A percentile compares a stretch with the other conserved stretches of the same genome.
Evolutionary conservation across 2,113 vertebrate species (phyloP).

Genomic region (Chlorocebus sabaeus): DNA sequence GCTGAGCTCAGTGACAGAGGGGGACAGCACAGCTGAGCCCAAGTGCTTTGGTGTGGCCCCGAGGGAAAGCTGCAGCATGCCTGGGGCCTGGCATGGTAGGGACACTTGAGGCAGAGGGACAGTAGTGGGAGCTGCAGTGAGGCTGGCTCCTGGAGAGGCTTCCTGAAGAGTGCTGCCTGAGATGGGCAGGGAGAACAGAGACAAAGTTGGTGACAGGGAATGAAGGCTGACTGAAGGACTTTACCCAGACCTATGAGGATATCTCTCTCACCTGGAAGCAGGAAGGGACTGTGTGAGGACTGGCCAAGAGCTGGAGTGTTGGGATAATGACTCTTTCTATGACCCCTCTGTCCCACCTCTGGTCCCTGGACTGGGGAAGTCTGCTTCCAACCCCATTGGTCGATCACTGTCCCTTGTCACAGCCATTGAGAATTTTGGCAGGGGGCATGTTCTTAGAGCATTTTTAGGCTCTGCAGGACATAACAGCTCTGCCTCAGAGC

Average conservation of each 20-base stretch:
- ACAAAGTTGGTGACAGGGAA: neutral
- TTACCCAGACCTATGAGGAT: neutral
- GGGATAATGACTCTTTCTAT: neutral
- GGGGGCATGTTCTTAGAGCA: neutral
- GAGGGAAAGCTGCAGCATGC: neutral
- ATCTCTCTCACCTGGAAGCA: neutral
- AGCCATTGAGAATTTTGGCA: neutral
- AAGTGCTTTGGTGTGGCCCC: neutral
- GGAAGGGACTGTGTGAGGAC: neutral
- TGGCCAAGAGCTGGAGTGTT: neutral
- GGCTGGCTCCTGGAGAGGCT: neutral
- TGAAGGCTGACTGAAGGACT: neutral
- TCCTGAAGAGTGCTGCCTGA: neutral
- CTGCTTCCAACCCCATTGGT: neutral
- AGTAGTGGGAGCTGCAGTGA: neutral
- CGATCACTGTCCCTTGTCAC: neutral
- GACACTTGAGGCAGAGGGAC: neutral
- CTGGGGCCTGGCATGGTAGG: neutral
- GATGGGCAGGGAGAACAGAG: neutral
- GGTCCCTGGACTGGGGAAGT: neutral
- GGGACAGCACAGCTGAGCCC: neutral
- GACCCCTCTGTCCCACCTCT: neutral
- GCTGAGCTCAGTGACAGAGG: neutral
- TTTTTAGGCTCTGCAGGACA: neutral
- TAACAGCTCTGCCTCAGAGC: neutral